phyloP scores from a whole-genome alignment of 2,113 vertebrate genomes.

The Podiceps cristatus region DNA sequence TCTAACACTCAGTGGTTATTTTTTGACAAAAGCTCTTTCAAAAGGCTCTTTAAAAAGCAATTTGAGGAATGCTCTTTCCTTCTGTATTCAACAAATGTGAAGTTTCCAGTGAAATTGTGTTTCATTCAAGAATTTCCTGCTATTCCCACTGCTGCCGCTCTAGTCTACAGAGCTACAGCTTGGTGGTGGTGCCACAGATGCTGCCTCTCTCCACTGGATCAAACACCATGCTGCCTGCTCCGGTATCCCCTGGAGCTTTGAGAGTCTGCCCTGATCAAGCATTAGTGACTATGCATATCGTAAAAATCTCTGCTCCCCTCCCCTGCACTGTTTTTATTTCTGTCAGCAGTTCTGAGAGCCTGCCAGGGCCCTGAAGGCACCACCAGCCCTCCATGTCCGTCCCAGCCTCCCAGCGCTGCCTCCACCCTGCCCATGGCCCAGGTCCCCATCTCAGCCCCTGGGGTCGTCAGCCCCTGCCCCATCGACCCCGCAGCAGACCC shows the following conservation, averaged over 20 bases:
- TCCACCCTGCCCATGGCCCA: neutral
- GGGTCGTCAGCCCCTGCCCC: fast-evolving
- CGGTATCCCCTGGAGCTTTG: neutral
- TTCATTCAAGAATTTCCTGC: neutral
- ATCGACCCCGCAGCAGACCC: fast-evolving
- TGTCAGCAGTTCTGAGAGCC: neutral
- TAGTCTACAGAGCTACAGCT: neutral
- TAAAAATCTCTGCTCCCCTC: neutral
- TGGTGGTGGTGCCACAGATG: neutral
- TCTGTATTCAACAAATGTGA: neutral
- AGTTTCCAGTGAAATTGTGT: neutral
- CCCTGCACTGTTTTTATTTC: neutral
- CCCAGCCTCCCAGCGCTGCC: neutral
- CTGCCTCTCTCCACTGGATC: neutral
- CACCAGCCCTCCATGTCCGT: neutral
- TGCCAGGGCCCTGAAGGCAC: neutral
- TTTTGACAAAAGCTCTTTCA: neutral
- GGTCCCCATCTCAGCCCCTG: neutral
- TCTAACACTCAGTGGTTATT: neutral
- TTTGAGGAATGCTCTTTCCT: neutral
- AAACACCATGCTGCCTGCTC: neutral
- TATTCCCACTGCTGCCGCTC: neutral
- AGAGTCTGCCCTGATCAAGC: neutral
- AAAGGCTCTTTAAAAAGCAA: neutral
- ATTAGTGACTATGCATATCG: neutral